Percentiles rank a stretch among this genome's conserved stretches.
Evolutionary conservation across 1,140 invertebrate species (phyloP).

Genomic region (Drosophila sulfurigaster): DNA sequence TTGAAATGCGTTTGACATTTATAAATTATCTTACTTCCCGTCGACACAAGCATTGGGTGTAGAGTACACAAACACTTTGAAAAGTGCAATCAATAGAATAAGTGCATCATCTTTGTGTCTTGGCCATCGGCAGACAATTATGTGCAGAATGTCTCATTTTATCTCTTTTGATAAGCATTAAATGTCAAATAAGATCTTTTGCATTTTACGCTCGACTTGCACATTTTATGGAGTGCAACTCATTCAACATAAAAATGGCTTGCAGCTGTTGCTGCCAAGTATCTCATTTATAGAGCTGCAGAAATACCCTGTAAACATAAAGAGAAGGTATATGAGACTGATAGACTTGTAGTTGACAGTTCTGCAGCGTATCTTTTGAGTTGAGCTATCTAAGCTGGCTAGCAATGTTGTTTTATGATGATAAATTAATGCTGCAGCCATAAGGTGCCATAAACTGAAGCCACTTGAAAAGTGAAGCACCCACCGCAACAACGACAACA

Average conservation of each 20-base stretch:
- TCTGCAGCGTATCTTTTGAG: conserved; percentile 2
- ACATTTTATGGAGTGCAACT: conserved; percentile 65
- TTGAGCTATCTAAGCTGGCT: not conserved
- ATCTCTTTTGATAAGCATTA: conserved; percentile 26
- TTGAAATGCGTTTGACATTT: conserved; percentile 11
- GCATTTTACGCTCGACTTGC: conserved; percentile 50
- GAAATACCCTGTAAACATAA: conserved; percentile 21
- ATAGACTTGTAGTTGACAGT: not conserved
- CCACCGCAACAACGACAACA: conserved; percentile 35
- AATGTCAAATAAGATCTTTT: conserved; percentile 40
- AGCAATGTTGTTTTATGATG: conserved; percentile 63
- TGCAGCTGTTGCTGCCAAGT: conserved; percentile 29
- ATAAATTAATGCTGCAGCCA: conserved; percentile 74
- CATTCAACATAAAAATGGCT: conserved; percentile 12
- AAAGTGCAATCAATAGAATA: conserved; percentile 3
- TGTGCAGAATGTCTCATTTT: conserved; percentile 5
- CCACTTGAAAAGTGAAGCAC: conserved; percentile 59
- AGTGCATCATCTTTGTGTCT: not conserved
- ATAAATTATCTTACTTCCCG: conserved; percentile 16
- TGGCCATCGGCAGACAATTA: conserved; percentile 11
- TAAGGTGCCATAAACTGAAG: conserved; percentile 68
- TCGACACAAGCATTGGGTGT: conserved; percentile 4
- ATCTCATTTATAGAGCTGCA: conserved; percentile 53
- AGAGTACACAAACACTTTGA: not conserved
- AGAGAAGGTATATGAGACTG: not conserved